These are phyloP conservation scores for Calameuta filiformis DNA, from an alignment of 2,888 invertebrate species.

Conservation along the genomic window DNA sequence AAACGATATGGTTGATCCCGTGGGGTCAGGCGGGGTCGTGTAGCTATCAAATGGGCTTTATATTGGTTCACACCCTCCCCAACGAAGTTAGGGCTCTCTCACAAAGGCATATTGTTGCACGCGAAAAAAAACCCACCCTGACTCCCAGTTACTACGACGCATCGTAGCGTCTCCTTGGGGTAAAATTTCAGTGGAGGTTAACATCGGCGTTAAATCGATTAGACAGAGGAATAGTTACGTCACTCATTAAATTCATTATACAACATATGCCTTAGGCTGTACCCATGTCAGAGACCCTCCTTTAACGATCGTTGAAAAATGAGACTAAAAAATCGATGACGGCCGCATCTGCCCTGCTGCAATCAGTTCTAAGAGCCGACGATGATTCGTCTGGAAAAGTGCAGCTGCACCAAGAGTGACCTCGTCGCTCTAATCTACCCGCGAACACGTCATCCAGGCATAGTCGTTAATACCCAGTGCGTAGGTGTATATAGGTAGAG, in stretches of 20 bases:
- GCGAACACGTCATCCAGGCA: not conserved
- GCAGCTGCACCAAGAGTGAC: slow-evolving; percentile 32
- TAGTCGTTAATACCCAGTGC: not conserved
- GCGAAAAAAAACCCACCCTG: slow-evolving; percentile 23
- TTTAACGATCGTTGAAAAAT: not conserved
- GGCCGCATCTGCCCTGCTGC: slow-evolving; percentile 35
- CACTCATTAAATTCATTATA: not conserved
- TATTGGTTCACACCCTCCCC: slow-evolving; percentile 55
- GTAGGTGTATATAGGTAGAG: not conserved
- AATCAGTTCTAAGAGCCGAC: slow-evolving; percentile 36
- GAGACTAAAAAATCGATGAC: slow-evolving; percentile 33
- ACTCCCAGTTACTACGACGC: not conserved
- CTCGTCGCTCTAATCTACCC: not conserved
- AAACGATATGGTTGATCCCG: slow-evolving; percentile 60
- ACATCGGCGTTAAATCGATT: not conserved
- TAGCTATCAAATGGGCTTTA: slow-evolving; percentile 55
- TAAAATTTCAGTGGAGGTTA: not conserved
- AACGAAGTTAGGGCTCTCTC: slow-evolving; percentile 15
- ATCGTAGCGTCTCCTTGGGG: not conserved
- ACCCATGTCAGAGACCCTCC: not conserved
- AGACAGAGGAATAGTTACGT: not conserved
- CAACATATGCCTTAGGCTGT: not conserved
- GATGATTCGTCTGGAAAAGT: slow-evolving; percentile 23
- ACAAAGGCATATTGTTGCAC: slow-evolving; percentile 29
- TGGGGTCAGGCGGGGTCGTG: slow-evolving; percentile 42